Evolutionary conservation across 2,797 vertebrate species (phyloP), one percentile per base, ranked within the genome.

Genomic region (Rhinichthys osculus): DNA sequence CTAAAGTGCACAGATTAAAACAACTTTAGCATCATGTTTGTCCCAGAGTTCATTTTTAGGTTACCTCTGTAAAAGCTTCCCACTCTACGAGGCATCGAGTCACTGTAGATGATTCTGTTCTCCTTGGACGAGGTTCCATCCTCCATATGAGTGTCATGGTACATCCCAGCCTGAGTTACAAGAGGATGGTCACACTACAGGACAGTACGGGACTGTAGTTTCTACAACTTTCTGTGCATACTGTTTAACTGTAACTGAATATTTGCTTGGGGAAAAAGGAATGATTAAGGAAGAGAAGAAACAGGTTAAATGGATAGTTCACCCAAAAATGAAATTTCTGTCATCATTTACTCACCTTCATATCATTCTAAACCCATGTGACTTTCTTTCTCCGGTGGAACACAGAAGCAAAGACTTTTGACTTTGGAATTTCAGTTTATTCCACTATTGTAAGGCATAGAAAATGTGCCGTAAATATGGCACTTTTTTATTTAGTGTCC

Each of bases 21-120:
- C n/a, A 62, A 27, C 13, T 30, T 57, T 16, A 64, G 27, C 62
- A 64, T 64, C 27, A 33, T 33, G 57, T 62, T 27, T 27, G 1
- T n/a, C 23, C 27, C 23, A 27, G 62, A 67, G 42, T 64, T 4
- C 0, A 47, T 30, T 33, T 69, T 38, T 52, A 66, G 10, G 44
- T 81, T 94, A 98, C 98, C 98, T 97, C 98, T 95, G 92, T 99
- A 99, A 93, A 99, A 99, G 93, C 98, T 99, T 90, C 98, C 98
- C 74, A 99, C 98, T 96, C 98, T 95, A 88, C 98, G 95, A 0
- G 98, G 98, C 96, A 99, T 97, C 82, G 98, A 97, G 92, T 99
- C 98, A 88, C 97, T 99, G 95, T 98, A 99, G 87, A 98, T 95
- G 93, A 98, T 97, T 90, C 97, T 94, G 91, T 98, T 99, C 94